phyloP scores from a whole-genome alignment of 1,140 invertebrate species.

The Zaprionus vittiger region DNA sequence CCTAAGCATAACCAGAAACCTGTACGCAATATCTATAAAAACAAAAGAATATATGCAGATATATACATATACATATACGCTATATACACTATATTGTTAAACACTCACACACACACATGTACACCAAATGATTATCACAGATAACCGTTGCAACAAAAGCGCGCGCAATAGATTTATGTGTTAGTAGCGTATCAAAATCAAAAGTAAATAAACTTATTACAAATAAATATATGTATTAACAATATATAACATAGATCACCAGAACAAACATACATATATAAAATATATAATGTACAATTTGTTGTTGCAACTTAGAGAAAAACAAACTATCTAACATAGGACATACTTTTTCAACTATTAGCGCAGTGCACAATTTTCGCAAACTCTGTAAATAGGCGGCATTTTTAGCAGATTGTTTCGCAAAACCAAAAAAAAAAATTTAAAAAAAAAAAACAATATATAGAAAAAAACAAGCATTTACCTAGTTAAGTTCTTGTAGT shows the following conservation, averaged over 20 bases:
- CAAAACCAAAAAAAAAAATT: slow-evolving; percentile 23
- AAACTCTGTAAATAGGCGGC: slow-evolving; percentile 47
- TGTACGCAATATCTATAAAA: slow-evolving; percentile 17
- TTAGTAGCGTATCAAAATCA: slow-evolving; percentile 29
- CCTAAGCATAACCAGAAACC: slow-evolving; percentile 27
- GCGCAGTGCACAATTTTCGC: slow-evolving; percentile 28
- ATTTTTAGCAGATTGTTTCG: slow-evolving; percentile 24
- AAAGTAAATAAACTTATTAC: slow-evolving; percentile 14
- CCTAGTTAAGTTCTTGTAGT: slow-evolving; percentile 6
- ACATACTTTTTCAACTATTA: slow-evolving; percentile 35
- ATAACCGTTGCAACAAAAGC: background rate
- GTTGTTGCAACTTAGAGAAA: slow-evolving; percentile 54
- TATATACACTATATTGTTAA: background rate
- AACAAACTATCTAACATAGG: slow-evolving; percentile 22
- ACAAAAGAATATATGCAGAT: slow-evolving; percentile 27
- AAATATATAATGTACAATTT: slow-evolving; percentile 37
- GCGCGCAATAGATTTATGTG: slow-evolving; percentile 28
- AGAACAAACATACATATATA: background rate
- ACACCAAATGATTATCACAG: background rate
- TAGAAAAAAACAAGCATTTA: background rate
- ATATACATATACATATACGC: slow-evolving; percentile 19
- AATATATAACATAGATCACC: slow-evolving; percentile 14
- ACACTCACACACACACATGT: slow-evolving; percentile 5
- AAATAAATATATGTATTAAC: slow-evolving; percentile 15
- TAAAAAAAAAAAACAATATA: slow-evolving; percentile 21